A percentile compares a stretch with the other conserved stretches of the same genome.
Conservation (phyloP, 2,113 vertebrate genomes). For the Anarrhichthys ocellatus region DNA sequence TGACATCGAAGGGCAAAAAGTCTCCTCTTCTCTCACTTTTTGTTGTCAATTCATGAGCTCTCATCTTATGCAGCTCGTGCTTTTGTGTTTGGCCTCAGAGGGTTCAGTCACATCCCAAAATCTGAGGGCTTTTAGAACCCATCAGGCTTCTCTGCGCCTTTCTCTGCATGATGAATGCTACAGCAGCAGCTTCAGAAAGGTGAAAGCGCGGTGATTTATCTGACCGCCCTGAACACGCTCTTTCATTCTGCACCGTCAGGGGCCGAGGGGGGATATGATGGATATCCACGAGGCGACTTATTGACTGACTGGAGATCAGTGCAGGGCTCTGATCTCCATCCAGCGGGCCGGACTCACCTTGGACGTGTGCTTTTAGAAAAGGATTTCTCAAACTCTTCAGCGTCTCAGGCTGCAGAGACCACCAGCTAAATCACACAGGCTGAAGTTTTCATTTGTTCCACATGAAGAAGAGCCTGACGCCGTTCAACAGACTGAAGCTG, state of each 20-base stretch:
- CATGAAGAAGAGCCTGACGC: neutral
- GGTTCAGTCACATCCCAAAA: neutral
- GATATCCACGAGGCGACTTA: constrained; percentile 32
- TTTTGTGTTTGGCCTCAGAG: neutral
- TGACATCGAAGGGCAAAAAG: neutral
- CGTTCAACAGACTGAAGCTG: neutral
- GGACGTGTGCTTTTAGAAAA: neutral
- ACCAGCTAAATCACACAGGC: neutral
- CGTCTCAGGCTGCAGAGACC: neutral
- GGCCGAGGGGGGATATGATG: constrained; percentile 15
- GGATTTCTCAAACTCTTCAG: neutral
- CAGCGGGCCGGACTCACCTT: constrained; percentile 32
- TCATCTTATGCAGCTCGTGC: constrained; percentile 6
- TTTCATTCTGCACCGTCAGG: constrained; percentile 24
- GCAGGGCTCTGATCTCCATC: neutral
- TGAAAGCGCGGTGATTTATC: constrained; percentile 47
- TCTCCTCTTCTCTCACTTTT: neutral
- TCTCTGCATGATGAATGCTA: constrained; percentile 20
- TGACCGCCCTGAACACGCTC: neutral
- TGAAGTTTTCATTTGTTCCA: constrained; percentile 15
- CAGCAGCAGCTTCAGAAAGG: neutral
- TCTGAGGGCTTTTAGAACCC: neutral
- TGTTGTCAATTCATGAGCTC: neutral
- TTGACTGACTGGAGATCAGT: constrained; percentile 29
- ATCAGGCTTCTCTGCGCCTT: neutral